phyloP scores from a whole-genome alignment of 2,797 vertebrate genomes.

The Sciurus carolinensis region DNA sequence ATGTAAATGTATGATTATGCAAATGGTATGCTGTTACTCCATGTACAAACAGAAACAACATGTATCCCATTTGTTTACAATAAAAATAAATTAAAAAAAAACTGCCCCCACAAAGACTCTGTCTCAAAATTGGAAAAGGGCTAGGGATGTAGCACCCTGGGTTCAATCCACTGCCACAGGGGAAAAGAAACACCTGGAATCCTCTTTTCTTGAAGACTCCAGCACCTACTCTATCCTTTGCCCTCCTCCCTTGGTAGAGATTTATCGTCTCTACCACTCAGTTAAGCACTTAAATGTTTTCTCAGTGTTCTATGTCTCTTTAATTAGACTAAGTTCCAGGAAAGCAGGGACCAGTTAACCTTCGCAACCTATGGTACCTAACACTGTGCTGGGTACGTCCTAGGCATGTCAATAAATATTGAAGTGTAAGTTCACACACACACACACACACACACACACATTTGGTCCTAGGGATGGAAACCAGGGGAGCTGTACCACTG shows the following conservation, averaged over 20 bases:
- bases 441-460: background rate
- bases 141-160: too few relatives aligned
- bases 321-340: slow-evolving; percentile 20
- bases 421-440: background rate
- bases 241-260: background rate
- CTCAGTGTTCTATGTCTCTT: background rate
- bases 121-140: too few relatives aligned
- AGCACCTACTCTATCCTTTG: background rate
- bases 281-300: slow-evolving; percentile 20
- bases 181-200: background rate
- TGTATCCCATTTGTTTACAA: too few relatives aligned
- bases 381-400: background rate
- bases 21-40: too few relatives aligned
- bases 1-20: too few relatives aligned
- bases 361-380: background rate
- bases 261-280: background rate
- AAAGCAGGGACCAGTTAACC: background rate
- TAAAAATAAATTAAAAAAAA: too few relatives aligned
- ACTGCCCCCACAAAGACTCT: too few relatives aligned
- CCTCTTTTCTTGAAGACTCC: background rate
- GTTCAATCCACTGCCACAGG: too few relatives aligned
- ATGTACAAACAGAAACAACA: too few relatives aligned
- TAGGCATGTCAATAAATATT: slow-evolving; percentile 35
- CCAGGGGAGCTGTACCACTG: too few relatives aligned
- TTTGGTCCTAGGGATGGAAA: too few relatives aligned